Percentiles rank a stretch among this genome's conserved stretches.
phyloP scores from a whole-genome alignment of 2,888 invertebrate species.

The Dysmachus trigonus region DNA sequence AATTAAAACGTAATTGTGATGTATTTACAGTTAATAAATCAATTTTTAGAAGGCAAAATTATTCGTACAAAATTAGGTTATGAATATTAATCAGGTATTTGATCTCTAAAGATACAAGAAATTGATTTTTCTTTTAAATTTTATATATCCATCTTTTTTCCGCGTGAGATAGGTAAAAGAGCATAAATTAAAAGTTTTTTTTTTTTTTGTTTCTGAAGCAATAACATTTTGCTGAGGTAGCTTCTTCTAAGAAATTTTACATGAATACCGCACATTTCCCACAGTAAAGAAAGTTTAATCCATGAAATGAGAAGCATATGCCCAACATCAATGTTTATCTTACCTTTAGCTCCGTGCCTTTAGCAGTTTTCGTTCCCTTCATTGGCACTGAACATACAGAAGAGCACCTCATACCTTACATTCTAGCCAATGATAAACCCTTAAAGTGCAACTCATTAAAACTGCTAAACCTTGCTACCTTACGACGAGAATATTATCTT shows the following conservation, averaged over 20 bases:
- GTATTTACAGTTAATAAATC: too few relatives aligned
- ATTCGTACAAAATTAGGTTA: too few relatives aligned
- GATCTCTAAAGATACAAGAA: too few relatives aligned
- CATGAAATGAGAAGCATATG: not conserved
- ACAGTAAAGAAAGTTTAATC: not conserved
- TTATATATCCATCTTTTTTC: not conserved
- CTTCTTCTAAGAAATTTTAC: not conserved
- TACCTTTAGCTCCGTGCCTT: not conserved
- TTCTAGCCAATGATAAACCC: not conserved
- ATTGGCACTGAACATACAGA: not conserved
- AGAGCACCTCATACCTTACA: not conserved
- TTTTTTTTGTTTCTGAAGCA: too few relatives aligned
- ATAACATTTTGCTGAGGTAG: not conserved
- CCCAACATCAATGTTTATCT: not conserved
- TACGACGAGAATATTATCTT: not conserved
- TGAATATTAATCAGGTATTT: too few relatives aligned
- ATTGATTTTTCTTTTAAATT: too few relatives aligned
- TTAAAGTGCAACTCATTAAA: conserved; percentile 11
- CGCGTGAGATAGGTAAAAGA: not conserved
- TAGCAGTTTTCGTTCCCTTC: not conserved
- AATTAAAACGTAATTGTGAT: too few relatives aligned
- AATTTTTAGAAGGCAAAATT: too few relatives aligned
- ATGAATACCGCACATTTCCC: not conserved
- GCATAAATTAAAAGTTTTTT: not conserved
- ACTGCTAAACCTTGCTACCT: not conserved